Conservation (phyloP, 2,797 vertebrate species). For the Saxicola maurus region DNA sequence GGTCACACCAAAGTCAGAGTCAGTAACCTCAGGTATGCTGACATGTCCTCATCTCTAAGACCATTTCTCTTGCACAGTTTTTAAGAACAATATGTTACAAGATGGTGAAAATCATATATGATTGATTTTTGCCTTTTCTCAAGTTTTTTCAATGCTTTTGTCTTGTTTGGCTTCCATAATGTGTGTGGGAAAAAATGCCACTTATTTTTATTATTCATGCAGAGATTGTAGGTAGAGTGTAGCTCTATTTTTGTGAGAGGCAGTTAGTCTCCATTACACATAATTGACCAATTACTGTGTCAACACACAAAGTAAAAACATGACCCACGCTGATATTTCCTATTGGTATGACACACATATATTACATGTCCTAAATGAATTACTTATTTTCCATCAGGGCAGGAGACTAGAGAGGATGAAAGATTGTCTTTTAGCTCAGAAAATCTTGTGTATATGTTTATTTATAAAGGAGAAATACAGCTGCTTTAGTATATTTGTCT, state of each 20-base stretch:
- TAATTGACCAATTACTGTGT: constrained; percentile 40
- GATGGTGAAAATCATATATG: background rate
- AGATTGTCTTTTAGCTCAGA: background rate
- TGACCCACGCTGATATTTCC: background rate
- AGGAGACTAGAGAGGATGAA: background rate
- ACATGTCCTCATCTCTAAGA: background rate
- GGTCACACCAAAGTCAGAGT: rapidly evolving
- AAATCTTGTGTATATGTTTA: background rate
- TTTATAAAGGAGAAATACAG: background rate
- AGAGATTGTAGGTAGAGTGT: background rate
- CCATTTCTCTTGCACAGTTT: background rate
- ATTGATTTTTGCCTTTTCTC: background rate
- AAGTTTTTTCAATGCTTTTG: background rate
- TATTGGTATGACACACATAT: background rate
- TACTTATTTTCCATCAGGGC: background rate
- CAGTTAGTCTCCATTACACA: constrained; percentile 5
- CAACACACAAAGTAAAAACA: constrained; percentile 18
- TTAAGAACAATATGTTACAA: background rate
- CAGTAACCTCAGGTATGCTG: background rate
- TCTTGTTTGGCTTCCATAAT: background rate
- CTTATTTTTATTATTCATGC: background rate
- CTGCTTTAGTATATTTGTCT: background rate
- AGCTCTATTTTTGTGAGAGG: background rate
- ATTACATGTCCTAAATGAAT: background rate
- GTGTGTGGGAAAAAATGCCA: background rate